A percentile compares a stretch with the other conserved stretches of the same genome.
phyloP scores from a whole-genome alignment of 2,888 invertebrate genomes.

The Epinotia brunnichana region DNA sequence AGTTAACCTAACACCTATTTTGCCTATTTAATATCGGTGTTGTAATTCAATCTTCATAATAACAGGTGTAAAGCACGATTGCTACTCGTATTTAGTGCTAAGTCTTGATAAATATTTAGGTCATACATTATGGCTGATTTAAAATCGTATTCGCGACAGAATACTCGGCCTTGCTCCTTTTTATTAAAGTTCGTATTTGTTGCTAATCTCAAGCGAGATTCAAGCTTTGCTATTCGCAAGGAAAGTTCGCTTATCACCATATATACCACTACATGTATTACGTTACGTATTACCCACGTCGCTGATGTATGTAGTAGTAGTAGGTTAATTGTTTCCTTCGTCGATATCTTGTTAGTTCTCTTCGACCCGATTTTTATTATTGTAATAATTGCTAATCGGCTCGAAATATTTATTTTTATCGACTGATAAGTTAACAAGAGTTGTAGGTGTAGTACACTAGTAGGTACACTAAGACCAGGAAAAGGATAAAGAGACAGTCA shows the following conservation, averaged over 20 bases:
- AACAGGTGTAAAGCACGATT: slow-evolving; percentile 12
- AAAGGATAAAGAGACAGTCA: too few species aligned
- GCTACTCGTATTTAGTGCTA: background rate
- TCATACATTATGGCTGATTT: background rate
- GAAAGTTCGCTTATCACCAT: slow-evolving; percentile 37
- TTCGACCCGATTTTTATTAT: slow-evolving; percentile 64
- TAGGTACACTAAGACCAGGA: too few species aligned
- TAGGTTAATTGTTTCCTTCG: slow-evolving; percentile 71
- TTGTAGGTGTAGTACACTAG: background rate
- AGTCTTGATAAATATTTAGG: slow-evolving; percentile 33
- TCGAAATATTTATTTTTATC: slow-evolving; percentile 3
- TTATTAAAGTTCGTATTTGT: slow-evolving; percentile 3
- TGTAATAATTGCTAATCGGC: slow-evolving; percentile 43
- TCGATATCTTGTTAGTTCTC: slow-evolving; percentile 61
- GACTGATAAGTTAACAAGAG: background rate
- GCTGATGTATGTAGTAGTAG: slow-evolving; percentile 52
- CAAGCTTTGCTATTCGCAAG: background rate
- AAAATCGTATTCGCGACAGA: background rate
- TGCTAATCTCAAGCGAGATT: background rate
- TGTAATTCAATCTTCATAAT: background rate
- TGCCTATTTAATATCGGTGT: background rate
- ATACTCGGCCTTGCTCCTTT: background rate
- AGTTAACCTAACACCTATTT: background rate
- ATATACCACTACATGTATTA: slow-evolving; percentile 6
- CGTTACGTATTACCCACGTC: slow-evolving; percentile 33